Evolutionary conservation across 1,140 invertebrate species (phyloP).

Genomic region (Papilio glaucus): DNA sequence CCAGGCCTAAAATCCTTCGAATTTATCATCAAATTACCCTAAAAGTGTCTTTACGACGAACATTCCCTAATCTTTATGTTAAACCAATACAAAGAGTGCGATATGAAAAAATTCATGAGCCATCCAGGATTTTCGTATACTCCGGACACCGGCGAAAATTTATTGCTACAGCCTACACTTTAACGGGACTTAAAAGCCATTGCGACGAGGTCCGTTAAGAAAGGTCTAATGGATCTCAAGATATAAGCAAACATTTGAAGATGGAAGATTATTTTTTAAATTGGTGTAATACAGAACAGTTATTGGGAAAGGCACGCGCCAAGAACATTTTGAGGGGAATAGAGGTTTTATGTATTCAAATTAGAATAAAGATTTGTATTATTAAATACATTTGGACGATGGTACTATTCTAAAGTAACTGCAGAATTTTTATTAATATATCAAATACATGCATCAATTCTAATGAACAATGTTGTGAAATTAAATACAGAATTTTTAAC

Average conservation of each 20-base stretch:
- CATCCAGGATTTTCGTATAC: constrained; percentile 33
- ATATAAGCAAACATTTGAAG: constrained; percentile 37
- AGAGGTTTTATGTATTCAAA: constrained; percentile 18
- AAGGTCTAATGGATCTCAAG: constrained; percentile 35
- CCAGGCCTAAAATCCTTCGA: constrained; percentile 8
- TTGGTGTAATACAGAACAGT: constrained; percentile 28
- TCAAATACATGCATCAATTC: too few relatives aligned
- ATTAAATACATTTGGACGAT: neutral
- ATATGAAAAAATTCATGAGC: constrained; percentile 36
- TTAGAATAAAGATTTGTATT: neutral
- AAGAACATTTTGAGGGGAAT: constrained; percentile 11
- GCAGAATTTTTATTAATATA: too few relatives aligned
- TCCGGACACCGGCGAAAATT: constrained; percentile 34
- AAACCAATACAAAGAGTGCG: constrained; percentile 19
- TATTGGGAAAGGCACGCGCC: constrained; percentile 31
- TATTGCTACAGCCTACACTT: constrained; percentile 30
- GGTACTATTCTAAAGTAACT: too few relatives aligned
- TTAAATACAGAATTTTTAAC: too few relatives aligned
- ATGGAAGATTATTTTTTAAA: constrained; percentile 36
- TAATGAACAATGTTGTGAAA: too few relatives aligned
- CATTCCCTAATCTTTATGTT: constrained; percentile 32
- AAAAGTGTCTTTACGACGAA: constrained; percentile 17
- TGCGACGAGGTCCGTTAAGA: constrained; percentile 35
- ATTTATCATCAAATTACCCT: constrained; percentile 33
- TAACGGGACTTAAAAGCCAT: constrained; percentile 38